These are phyloP conservation scores for Spheniscus mendiculus DNA, from an alignment of 2,113 vertebrate species.

Conservation along the genomic window DNA sequence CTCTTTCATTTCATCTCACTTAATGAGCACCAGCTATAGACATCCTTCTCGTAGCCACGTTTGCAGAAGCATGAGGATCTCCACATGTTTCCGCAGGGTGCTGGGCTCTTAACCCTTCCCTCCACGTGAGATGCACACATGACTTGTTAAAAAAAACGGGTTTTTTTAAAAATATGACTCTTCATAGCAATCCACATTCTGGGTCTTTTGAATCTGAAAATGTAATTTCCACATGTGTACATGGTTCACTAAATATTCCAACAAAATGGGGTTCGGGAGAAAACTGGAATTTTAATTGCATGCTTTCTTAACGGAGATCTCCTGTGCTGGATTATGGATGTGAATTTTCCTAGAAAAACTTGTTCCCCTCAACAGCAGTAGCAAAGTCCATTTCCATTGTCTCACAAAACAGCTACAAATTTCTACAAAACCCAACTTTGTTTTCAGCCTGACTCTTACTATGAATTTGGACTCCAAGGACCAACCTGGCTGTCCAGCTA, in stretches of 20 bases:
- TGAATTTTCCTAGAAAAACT: neutral
- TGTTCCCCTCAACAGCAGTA: neutral
- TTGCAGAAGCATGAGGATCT: neutral
- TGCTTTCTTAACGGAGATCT: neutral
- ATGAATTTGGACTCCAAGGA: neutral
- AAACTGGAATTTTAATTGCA: neutral
- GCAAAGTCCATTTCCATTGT: neutral
- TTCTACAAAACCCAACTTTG: neutral
- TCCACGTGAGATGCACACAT: neutral
- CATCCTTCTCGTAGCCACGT: neutral
- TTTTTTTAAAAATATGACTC: neutral
- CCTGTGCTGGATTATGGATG: neutral
- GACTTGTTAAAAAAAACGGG: fast-evolving
- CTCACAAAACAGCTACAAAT: neutral
- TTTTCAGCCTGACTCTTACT: neutral
- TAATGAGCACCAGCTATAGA: constrained; percentile 2
- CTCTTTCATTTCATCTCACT: neutral
- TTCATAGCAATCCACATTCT: neutral
- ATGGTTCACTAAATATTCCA: neutral
- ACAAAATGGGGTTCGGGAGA: neutral
- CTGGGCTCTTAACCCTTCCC: neutral
- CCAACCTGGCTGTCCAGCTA: neutral
- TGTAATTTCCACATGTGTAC: neutral
- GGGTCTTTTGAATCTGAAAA: neutral
- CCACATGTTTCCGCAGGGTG: neutral